phyloP scores from a whole-genome alignment of 2,113 vertebrate species.

The Rousettus leschenaultii region DNA sequence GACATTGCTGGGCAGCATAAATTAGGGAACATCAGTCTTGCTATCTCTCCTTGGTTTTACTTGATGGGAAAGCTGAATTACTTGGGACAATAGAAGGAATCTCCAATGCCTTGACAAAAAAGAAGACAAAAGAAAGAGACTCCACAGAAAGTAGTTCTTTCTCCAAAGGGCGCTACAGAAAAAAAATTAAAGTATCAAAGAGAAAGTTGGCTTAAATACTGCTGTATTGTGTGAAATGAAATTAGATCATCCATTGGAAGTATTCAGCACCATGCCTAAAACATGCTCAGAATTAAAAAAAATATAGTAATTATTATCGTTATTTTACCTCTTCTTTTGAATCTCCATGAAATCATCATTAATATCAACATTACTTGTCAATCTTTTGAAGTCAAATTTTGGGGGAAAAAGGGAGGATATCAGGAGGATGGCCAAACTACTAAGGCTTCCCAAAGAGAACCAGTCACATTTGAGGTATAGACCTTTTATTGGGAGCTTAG shows the following conservation, averaged over 20 bases:
- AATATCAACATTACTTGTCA: neutral
- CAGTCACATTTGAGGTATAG: neutral
- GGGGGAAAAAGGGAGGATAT: neutral
- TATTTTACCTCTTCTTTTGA: neutral
- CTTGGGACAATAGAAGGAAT: neutral
- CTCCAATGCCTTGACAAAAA: neutral
- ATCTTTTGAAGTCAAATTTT: neutral
- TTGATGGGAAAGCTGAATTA: neutral
- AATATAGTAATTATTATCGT: neutral
- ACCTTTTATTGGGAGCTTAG: neutral
- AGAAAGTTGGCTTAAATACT: neutral
- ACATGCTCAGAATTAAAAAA: neutral
- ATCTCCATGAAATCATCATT: neutral
- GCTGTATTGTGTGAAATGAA: neutral
- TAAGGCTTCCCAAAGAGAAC: neutral
- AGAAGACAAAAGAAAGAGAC: neutral
- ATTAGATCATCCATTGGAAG: neutral
- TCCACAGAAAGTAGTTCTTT: neutral
- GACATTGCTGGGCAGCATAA: neutral
- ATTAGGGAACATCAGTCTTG: neutral
- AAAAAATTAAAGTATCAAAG: neutral
- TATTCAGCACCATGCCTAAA: neutral
- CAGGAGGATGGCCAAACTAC: neutral
- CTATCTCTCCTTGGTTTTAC: neutral
- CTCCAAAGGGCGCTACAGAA: neutral